Conservation (phyloP, 2,888 invertebrate genomes). For the Lordiphosa fenestrarum region DNA sequence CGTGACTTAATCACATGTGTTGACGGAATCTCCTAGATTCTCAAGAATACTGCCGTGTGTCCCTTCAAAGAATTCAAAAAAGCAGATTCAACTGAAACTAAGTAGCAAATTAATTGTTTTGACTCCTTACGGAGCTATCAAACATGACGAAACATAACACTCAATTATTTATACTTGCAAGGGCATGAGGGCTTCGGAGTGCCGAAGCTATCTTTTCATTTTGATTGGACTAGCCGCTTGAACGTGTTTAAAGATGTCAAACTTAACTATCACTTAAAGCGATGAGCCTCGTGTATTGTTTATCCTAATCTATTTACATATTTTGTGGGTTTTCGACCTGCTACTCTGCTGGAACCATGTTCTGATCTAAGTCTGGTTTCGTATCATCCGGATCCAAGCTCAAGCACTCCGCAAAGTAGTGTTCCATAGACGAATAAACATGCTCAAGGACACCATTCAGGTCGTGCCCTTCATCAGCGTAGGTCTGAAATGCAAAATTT, state of each 20-base stretch:
- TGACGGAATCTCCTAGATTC: too few relatives aligned
- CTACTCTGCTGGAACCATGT: conserved; percentile 77
- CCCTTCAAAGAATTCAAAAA: too few relatives aligned
- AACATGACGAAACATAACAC: too few relatives aligned
- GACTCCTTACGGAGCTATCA: too few relatives aligned
- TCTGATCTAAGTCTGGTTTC: conserved; percentile 82
- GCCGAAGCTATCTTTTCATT: too few relatives aligned
- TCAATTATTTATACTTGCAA: too few relatives aligned
- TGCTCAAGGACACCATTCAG: conserved; percentile 92
- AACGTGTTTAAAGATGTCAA: background rate
- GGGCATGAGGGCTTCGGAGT: too few relatives aligned
- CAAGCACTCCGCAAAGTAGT: conserved; percentile 94
- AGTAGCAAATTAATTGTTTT: too few relatives aligned
- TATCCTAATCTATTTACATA: conserved; percentile 49
- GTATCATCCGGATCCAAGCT: conserved; percentile 90
- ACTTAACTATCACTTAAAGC: background rate
- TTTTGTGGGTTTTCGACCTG: conserved; percentile 23
- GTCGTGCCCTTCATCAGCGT: conserved; percentile 95
- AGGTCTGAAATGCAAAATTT: conserved; percentile 84
- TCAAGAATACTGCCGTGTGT: too few relatives aligned
- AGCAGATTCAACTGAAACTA: too few relatives aligned
- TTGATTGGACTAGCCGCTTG: too few relatives aligned
- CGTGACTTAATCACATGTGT: too few relatives aligned
- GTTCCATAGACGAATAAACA: conserved; percentile 95
- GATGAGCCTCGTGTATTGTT: conserved; percentile 13